A percentile compares a stretch with the other conserved stretches of the same genome.
Conservation (phyloP, 2,113 vertebrate genomes). For the Onychorhynchus coronatus region DNA sequence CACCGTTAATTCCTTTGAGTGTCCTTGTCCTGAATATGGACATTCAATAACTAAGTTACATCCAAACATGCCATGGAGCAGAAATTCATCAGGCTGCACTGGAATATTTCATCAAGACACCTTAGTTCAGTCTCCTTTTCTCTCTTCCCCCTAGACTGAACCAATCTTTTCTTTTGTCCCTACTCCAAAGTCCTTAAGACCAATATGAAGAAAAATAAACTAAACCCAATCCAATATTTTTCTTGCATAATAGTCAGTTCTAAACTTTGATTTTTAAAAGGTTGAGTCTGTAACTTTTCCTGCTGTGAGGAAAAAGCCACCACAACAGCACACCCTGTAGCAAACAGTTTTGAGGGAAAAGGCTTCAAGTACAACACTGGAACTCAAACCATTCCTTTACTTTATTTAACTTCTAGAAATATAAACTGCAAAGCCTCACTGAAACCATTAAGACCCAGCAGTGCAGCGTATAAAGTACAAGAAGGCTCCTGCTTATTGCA, state of each 20-base stretch:
- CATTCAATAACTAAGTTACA: background rate
- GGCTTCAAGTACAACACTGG: background rate
- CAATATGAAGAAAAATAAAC: background rate
- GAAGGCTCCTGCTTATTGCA: slow-evolving; percentile 26
- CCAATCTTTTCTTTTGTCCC: background rate
- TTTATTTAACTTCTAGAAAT: slow-evolving; percentile 49
- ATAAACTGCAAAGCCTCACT: slow-evolving; percentile 38
- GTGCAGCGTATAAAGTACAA: slow-evolving; percentile 35
- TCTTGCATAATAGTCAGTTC: background rate
- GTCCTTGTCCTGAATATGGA: background rate
- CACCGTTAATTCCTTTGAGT: background rate
- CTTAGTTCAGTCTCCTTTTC: background rate
- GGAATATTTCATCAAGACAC: background rate
- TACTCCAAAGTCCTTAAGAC: background rate
- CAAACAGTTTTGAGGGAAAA: background rate
- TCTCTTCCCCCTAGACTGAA: background rate
- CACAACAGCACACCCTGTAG: background rate
- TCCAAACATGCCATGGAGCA: background rate
- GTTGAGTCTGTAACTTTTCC: background rate
- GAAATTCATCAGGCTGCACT: background rate
- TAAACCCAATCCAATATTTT: background rate
- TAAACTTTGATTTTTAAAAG: background rate
- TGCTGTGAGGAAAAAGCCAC: background rate
- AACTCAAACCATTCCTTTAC: slow-evolving; percentile 5
- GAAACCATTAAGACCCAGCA: slow-evolving; percentile 47